Evolutionary conservation across 1,140 invertebrate species (phyloP), one percentile per base, ranked within the genome.

Genomic region (Diachasma alloeum): DNA sequence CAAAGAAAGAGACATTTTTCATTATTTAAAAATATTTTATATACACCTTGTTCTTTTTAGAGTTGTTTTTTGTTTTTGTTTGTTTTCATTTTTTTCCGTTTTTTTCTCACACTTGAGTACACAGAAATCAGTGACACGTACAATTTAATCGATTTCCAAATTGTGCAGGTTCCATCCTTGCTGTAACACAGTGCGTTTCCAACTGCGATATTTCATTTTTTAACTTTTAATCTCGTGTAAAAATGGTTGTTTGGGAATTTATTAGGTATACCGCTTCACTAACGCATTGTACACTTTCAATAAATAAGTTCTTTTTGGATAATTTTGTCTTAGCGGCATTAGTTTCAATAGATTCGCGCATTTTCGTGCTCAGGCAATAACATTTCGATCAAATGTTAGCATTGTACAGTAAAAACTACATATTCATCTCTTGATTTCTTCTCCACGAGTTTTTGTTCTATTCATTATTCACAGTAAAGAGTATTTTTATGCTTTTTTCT

Each of bases 11-110:
- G 39, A 63, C 19, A 42, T 22, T 42, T 31, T 22, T 72, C 2
- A 31, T 72, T 72, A 72, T 72, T 72, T 72, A 37, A 72, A 72
- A 72, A 72, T 72, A 72, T 53, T 72, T 72, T 72, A 53, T 72
- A 53, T 72, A 53, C 42, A 72, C 31, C 13, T 53, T 31, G 4
- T 70, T 48, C 6, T 13, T 26, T 44, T 44, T 22, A n/a, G 15
- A n/a, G n/a, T 9, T 46, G 11, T 46, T 72, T 10, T 53, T 72
- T 13, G 19, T 17, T 72, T 53, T 72, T 53, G 59, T 66, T 22
- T 66, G 6, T 53, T 53, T 66, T 4, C n/a, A n/a, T 31, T 66
- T 66, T 66, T 9, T 66, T 66, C 31, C 31, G 26, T 26, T 22
- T 15, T 9, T 15, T 66, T 66, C 0, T 46, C 48, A 53, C 48